phyloP scores from a whole-genome alignment of 2,888 invertebrate genomes.

The Nezara viridula region DNA sequence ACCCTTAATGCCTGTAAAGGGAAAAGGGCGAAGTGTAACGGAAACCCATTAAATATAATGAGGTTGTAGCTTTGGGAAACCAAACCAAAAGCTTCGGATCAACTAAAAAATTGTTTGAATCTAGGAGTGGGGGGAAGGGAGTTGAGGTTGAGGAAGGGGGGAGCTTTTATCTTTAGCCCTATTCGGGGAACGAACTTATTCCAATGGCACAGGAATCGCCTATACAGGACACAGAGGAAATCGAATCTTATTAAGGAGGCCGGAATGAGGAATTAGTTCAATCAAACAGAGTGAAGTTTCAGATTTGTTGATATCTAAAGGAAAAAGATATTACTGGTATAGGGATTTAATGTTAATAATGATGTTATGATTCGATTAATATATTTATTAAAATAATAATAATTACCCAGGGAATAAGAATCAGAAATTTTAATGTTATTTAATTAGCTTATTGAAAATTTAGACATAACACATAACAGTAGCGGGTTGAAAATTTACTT shows the following conservation, averaged over 20 bases:
- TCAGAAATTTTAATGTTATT: too few relatives aligned
- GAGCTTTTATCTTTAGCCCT: neutral
- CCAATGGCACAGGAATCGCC: conserved; percentile 10
- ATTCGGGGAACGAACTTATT: neutral
- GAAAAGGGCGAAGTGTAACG: neutral
- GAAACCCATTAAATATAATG: conserved; percentile 10
- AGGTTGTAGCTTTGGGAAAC: neutral
- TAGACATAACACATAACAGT: too few relatives aligned
- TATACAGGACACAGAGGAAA: neutral
- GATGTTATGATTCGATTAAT: neutral
- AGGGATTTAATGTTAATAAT: neutral
- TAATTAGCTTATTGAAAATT: too few relatives aligned
- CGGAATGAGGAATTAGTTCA: neutral
- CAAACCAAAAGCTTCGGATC: neutral
- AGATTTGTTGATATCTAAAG: neutral
- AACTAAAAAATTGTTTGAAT: neutral
- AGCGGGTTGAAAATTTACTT: too few relatives aligned
- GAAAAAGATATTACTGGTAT: neutral
- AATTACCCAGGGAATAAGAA: neutral
- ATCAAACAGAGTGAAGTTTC: neutral
- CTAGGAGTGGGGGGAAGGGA: neutral
- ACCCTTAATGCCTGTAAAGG: neutral
- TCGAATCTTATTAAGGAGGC: neutral
- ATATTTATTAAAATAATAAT: neutral
- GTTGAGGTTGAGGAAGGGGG: too few relatives aligned